Percentiles rank a stretch among this genome's conserved stretches.
Conservation (phyloP, 2,797 vertebrate genomes). For the Cottoperca gobio region DNA sequence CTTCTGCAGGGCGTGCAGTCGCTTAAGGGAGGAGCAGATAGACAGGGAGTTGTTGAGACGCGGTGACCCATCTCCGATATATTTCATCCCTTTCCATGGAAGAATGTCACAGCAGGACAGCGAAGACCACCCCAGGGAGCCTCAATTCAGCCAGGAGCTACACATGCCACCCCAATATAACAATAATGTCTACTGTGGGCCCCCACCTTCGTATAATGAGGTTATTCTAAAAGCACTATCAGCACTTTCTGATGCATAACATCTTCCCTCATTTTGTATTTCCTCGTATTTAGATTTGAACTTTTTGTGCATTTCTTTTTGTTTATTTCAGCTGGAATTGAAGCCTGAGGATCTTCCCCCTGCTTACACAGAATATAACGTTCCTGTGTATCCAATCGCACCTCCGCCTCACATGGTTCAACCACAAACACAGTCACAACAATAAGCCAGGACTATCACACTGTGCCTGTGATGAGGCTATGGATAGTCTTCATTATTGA, state of each 20-base stretch:
- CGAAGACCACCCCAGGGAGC: conserved; percentile 38
- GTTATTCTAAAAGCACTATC: conserved; percentile 56
- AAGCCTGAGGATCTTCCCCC: conserved; percentile 77
- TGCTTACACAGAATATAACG: conserved; percentile 63
- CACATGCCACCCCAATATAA: conserved; percentile 54
- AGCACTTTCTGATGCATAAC: not conserved
- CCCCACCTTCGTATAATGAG: conserved; percentile 77
- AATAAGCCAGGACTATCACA: conserved; percentile 14
- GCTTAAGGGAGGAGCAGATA: conserved; percentile 50
- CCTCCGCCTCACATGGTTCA: conserved; percentile 21
- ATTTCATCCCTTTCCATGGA: conserved; percentile 72
- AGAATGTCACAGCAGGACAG: conserved; percentile 35
- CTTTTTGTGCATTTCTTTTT: conserved; percentile 18
- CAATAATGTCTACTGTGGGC: conserved; percentile 21
- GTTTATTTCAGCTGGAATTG: conserved; percentile 64
- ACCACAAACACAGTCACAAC: conserved; percentile 20
- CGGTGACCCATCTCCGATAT: conserved; percentile 53
- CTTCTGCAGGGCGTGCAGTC: conserved; percentile 67
- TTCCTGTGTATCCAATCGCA: conserved; percentile 41
- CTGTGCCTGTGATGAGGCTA: not conserved
- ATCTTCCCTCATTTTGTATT: not conserved
- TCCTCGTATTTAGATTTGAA: not conserved
- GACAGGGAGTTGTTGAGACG: conserved; percentile 48
- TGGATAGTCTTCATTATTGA: conserved; percentile 30
- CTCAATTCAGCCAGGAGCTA: conserved; percentile 48